These are phyloP conservation scores for Mormyrus lacerda DNA, from an alignment of 2,113 vertebrate species.

Conservation along the genomic window DNA sequence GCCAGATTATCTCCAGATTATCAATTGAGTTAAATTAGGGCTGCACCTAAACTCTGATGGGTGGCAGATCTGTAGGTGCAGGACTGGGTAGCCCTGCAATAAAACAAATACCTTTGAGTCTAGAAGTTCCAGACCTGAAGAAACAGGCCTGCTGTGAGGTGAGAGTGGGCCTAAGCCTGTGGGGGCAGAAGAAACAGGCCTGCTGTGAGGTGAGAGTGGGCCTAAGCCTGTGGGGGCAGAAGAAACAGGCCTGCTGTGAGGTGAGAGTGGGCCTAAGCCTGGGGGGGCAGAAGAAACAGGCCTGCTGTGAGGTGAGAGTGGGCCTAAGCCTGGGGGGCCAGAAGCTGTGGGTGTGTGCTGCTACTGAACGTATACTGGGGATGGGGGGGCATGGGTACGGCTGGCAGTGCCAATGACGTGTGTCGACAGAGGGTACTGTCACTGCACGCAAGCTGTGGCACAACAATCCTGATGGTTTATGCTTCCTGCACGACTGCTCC, in stretches of 20 bases:
- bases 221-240: neutral
- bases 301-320: neutral
- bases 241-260: neutral
- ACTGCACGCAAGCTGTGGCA: neutral
- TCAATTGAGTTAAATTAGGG: too few species aligned
- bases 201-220: neutral
- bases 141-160: neutral
- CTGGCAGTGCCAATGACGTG: neutral
- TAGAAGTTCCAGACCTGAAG: neutral
- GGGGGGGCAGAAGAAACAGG: neutral
- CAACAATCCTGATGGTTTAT: neutral
- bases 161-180: too few species aligned
- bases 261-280: neutral
- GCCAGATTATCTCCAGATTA: too few species aligned
- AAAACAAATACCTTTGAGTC: neutral
- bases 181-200: too few species aligned
- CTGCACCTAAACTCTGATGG: too few species aligned
- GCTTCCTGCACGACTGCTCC: neutral
- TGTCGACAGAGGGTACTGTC: neutral
- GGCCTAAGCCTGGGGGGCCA: neutral
- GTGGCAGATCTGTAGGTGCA: too few species aligned
- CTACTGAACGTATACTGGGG: neutral
- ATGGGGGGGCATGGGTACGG: neutral
- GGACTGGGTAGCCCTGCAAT: neutral
- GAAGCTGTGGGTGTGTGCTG: neutral